These are phyloP conservation scores for Patella ulyssiponensis DNA, from an alignment of 2,888 invertebrate genomes.

Conservation along the genomic window DNA sequence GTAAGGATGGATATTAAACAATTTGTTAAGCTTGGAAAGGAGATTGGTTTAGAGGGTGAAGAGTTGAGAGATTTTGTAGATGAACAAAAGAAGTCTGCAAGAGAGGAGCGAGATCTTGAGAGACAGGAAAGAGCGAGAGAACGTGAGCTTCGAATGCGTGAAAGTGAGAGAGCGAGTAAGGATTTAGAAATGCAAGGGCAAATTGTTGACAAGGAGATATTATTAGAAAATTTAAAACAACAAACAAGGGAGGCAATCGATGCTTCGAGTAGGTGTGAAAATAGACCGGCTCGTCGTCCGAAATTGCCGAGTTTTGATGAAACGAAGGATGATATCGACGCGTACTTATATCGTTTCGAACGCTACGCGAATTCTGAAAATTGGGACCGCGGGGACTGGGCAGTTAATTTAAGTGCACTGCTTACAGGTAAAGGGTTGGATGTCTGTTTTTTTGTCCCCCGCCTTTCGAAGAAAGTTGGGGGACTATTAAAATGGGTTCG, in stretches of 20 bases:
- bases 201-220: not conserved
- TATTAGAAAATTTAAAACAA: not conserved
- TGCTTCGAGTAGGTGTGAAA: not conserved
- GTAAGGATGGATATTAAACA: not conserved
- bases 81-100: no score
- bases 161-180: not conserved
- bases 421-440: constrained; percentile 13
- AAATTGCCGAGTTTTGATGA: constrained; percentile 15
- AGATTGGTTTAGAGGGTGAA: not conserved
- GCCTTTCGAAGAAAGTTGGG: no score
- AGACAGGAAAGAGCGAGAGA: not conserved
- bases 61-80: not conserved
- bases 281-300: not conserved
- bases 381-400: not conserved
- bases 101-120: not conserved
- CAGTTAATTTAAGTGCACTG: not conserved
- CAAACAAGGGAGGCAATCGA: not conserved
- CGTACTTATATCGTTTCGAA: constrained; percentile 6
- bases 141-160: not conserved
- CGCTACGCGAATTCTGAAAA: not conserved
- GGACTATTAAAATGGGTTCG: no score
- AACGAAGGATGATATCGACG: constrained; percentile 3
- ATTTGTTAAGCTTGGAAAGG: not conserved
- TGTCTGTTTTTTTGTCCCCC: no score
- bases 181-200: not conserved